These are phyloP conservation scores for Paratrypauchen microcephalus DNA, from an alignment of 2,797 vertebrate genomes.

Conservation along the genomic window DNA sequence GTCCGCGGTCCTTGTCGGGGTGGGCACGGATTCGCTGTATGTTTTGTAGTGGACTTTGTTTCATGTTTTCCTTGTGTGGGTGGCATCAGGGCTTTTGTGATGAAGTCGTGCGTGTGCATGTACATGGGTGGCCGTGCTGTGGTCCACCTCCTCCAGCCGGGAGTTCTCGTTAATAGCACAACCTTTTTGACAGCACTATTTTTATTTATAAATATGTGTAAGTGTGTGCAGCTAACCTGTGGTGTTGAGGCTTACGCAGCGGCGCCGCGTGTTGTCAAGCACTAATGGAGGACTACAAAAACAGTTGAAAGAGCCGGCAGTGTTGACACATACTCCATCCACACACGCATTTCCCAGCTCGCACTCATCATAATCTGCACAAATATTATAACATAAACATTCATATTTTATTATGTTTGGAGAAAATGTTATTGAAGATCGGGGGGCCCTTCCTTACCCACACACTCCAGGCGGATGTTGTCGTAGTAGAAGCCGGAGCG, in stretches of 20 bases:
- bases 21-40: too few relatives aligned
- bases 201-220: neutral
- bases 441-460: constrained; percentile 69
- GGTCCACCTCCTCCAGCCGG: too few relatives aligned
- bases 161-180: too few relatives aligned
- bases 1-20: too few relatives aligned
- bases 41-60: too few relatives aligned
- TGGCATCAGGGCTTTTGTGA: too few relatives aligned
- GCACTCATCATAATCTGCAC: constrained; percentile 79
- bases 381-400: constrained; percentile 1
- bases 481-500: constrained; percentile 79
- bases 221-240: constrained; percentile 63
- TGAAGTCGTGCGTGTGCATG: too few relatives aligned
- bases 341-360: constrained; percentile 63
- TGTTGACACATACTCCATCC: constrained; percentile 78
- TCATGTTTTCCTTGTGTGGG: too few relatives aligned
- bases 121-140: too few relatives aligned
- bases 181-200: too few relatives aligned
- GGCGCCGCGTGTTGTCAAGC: constrained; percentile 68
- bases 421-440: neutral
- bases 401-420: neutral
- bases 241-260: constrained; percentile 70
- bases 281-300: constrained; percentile 80
- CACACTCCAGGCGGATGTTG: constrained; percentile 75
- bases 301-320: constrained; percentile 78